These are phyloP conservation scores for Pristionchus mayeri DNA, from an alignment of 2,888 invertebrate species.

Conservation along the genomic window DNA sequence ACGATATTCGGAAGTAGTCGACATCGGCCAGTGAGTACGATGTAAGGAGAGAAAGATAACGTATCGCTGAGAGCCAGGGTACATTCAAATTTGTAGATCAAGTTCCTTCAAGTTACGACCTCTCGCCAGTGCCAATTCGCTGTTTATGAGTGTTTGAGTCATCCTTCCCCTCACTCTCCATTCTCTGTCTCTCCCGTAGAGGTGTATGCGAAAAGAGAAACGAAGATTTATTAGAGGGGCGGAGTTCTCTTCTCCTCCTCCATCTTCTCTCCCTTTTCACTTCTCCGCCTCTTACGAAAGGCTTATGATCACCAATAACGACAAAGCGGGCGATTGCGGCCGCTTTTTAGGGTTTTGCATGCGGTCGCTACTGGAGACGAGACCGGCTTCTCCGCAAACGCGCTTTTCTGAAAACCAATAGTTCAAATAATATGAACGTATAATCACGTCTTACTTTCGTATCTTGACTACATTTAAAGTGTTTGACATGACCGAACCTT, in stretches of 20 bases:
- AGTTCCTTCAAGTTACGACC: too few relatives aligned
- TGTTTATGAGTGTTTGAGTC: neutral
- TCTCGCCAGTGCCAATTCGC: too few relatives aligned
- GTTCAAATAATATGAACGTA: too few relatives aligned
- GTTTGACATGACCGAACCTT: too few relatives aligned
- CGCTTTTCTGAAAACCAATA: too few relatives aligned
- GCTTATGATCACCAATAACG: neutral
- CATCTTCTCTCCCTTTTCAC: neutral
- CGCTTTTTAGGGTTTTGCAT: neutral
- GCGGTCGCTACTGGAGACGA: neutral
- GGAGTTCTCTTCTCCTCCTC: neutral
- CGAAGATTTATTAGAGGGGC: constrained; percentile 18
- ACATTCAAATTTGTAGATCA: too few relatives aligned
- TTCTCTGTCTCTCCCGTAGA: neutral
- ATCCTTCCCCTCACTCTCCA: neutral
- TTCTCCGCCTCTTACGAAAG: neutral
- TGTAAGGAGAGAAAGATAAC: too few relatives aligned
- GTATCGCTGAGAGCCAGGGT: too few relatives aligned
- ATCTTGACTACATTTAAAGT: neutral
- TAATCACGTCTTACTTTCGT: too few relatives aligned
- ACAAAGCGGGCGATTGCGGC: neutral
- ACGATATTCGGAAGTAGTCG: too few relatives aligned
- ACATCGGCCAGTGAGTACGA: too few relatives aligned
- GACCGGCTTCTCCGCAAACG: too few relatives aligned
- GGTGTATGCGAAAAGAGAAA: neutral